These are phyloP conservation scores for Rattus norvegicus DNA, from an alignment of 2,113 vertebrate species.

Conservation along the genomic window GRCr8 NC_086028.1:16863501-16864000, in stretches of 20 bases:
- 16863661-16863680: conserved; percentile 69
- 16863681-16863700: conserved; percentile 79
- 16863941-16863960: not conserved
- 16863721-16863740: conserved; percentile 60
- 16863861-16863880: not conserved
- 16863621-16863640: conserved; percentile 44
- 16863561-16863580: not conserved
- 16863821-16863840: not conserved
- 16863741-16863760: conserved; percentile 38
- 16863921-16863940: not conserved
- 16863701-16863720: conserved; percentile 38
- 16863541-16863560: conserved; percentile 28
- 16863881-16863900: not conserved
- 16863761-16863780: conserved; percentile 51
- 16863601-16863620: not conserved
- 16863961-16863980: not conserved
- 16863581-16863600: conserved; percentile 60
- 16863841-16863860: not conserved
- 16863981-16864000: not conserved
- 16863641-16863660: conserved; percentile 70
- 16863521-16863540: conserved; percentile 73
- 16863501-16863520: not conserved
- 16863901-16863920: not conserved
- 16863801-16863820: conserved; percentile 24
- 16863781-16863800: not conserved